Conservation (phyloP, 2,113 vertebrate genomes). For the Nothobranchius kuhntae region DNA sequence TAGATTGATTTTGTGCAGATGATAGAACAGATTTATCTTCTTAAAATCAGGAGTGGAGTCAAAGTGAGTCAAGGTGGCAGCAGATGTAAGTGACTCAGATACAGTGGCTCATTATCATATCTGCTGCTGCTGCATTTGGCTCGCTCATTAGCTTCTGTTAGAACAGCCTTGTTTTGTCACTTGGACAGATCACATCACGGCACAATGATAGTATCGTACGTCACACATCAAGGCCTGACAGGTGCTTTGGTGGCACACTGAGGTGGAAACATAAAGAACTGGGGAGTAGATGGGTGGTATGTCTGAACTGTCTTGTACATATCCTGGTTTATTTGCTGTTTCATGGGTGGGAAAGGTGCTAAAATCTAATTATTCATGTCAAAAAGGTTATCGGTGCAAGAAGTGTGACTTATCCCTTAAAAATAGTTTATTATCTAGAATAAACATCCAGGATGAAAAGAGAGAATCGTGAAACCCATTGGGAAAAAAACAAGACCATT, state of each 20-base stretch:
- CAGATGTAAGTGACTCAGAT: conserved; percentile 54
- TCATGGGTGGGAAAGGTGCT: too few relatives aligned
- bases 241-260: conserved; percentile 8
- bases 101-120: conserved; percentile 48
- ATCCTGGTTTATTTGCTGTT: too few relatives aligned
- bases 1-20: conserved; percentile 11
- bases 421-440: neutral
- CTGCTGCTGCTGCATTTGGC: conserved; percentile 40
- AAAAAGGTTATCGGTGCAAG: neutral
- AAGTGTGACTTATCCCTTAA: neutral
- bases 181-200: conserved; percentile 23
- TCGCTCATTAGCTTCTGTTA: conserved; percentile 49
- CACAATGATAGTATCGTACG: conserved; percentile 11
- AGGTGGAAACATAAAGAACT: conserved; percentile 21
- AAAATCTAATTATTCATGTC: too few relatives aligned
- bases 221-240: conserved; percentile 31
- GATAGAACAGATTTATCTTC: conserved; percentile 7
- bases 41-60: conserved; percentile 16
- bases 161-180: conserved; percentile 27
- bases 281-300: neutral
- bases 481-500: conserved; percentile 48
- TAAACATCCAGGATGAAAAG: conserved; percentile 23
- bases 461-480: conserved; percentile 41
- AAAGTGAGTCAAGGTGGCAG: conserved; percentile 28
- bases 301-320: too few relatives aligned